Conservation (phyloP, 1,140 invertebrate genomes). For the Ooceraea biroi region DNA sequence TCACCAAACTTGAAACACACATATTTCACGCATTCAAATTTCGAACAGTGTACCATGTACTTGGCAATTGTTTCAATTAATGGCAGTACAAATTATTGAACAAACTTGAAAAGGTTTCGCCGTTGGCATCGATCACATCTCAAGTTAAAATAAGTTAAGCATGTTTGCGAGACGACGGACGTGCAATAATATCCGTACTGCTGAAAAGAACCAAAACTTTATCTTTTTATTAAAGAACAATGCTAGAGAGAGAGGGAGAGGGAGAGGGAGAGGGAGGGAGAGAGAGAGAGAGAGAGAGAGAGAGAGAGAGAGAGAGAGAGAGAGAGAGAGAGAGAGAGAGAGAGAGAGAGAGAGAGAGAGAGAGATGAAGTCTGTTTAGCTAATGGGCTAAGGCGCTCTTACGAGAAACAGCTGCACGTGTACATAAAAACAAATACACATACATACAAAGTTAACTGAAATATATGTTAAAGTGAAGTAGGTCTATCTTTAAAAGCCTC, state of each 20-base stretch:
- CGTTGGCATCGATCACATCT: not conserved
- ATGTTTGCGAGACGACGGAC: not conserved
- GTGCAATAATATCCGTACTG: slow-evolving; percentile 13
- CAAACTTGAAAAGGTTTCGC: slow-evolving; percentile 53
- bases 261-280: too few relatives aligned
- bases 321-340: too few relatives aligned
- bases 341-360: too few relatives aligned
- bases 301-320: too few relatives aligned
- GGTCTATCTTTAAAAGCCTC: not conserved
- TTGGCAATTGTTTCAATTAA: slow-evolving; percentile 24
- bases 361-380: too few relatives aligned
- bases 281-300: too few relatives aligned
- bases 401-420: slow-evolving; percentile 15
- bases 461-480: slow-evolving; percentile 7
- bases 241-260: too few relatives aligned
- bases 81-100: slow-evolving; percentile 23
- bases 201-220: slow-evolving; percentile 21
- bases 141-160: not conserved
- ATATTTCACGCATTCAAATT: slow-evolving; percentile 16
- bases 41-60: slow-evolving; percentile 22
- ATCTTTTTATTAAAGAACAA: not conserved
- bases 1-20: slow-evolving; percentile 52
- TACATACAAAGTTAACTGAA: not conserved
- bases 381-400: not conserved
- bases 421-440: slow-evolving; percentile 17